Conservation (phyloP, 2,888 invertebrate genomes). For the Isotomurus palustris region DNA sequence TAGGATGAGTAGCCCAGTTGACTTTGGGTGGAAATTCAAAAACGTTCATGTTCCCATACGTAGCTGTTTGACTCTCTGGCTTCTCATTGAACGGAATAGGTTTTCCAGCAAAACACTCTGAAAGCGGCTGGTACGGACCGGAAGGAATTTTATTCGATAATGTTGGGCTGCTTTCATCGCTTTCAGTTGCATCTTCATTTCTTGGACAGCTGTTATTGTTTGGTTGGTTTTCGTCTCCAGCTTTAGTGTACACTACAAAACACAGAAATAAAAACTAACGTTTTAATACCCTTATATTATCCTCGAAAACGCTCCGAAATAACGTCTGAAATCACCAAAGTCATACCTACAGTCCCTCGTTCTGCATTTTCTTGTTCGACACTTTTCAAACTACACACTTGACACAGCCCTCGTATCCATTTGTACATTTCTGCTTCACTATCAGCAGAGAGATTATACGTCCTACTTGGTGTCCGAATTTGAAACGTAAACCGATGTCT, state of each 20-base stretch:
- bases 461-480: slow-evolving; percentile 79
- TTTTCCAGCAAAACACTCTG: slow-evolving; percentile 81
- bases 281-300: slow-evolving; percentile 5
- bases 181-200: slow-evolving; percentile 29
- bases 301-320: not conserved
- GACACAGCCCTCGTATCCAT: slow-evolving; percentile 92
- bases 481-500: slow-evolving; percentile 80
- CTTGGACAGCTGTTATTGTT: slow-evolving; percentile 14
- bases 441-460: slow-evolving; percentile 88
- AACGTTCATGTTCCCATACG: slow-evolving; percentile 35
- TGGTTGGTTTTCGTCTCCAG: slow-evolving; percentile 32
- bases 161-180: slow-evolving; percentile 44
- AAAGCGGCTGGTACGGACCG: slow-evolving; percentile 86
- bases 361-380: slow-evolving; percentile 35
- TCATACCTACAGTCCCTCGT: slow-evolving; percentile 23
- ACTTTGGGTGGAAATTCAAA: slow-evolving; percentile 46
- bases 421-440: slow-evolving; percentile 87
- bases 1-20: slow-evolving; percentile 45
- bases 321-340: slow-evolving; percentile 2
- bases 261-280: not conserved
- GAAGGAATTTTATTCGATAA: slow-evolving; percentile 52
- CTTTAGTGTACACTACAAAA: slow-evolving; percentile 25
- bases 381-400: slow-evolving; percentile 49
- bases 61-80: slow-evolving; percentile 28
- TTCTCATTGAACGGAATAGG: slow-evolving; percentile 46